A percentile compares a stretch with the other conserved stretches of the same genome.
Evolutionary conservation across 1,140 invertebrate species (phyloP).

Genomic region (Bombus superbus): DNA sequence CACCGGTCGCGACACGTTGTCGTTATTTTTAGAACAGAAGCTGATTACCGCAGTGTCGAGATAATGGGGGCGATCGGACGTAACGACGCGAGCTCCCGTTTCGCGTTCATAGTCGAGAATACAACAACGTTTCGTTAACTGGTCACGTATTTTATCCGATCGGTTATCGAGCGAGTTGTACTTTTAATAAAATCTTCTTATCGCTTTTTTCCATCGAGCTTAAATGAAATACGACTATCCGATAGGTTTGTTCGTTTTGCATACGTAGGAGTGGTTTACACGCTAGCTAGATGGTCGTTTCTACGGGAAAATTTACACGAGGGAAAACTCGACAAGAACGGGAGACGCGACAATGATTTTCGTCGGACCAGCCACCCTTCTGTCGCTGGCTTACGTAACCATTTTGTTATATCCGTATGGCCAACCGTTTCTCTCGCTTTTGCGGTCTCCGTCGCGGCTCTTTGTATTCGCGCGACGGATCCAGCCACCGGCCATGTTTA

Average conservation of each 20-base stretch:
- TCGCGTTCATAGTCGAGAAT: not conserved
- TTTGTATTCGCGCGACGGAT: not conserved
- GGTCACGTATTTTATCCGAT: not conserved
- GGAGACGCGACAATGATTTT: not conserved
- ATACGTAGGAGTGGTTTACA: not conserved
- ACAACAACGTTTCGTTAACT: constrained; percentile 9
- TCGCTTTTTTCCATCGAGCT: not conserved
- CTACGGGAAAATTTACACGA: not conserved
- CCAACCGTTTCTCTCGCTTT: constrained; percentile 9
- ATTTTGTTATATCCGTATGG: not conserved
- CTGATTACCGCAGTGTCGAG: not conserved
- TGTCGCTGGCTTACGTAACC: too few relatives aligned
- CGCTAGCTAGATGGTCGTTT: not conserved
- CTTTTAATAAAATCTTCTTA: not conserved
- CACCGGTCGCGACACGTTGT: not conserved
- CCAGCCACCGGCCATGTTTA: not conserved
- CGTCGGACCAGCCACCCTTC: not conserved
- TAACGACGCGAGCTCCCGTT: not conserved
- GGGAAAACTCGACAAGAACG: not conserved
- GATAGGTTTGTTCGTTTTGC: not conserved
- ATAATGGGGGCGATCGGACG: constrained; percentile 8
- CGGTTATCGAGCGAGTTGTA: not conserved
- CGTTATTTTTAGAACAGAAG: constrained; percentile 19
- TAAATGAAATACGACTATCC: not conserved
- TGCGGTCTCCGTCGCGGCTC: not conserved